phyloP scores from a whole-genome alignment of 2,888 invertebrate genomes.

The Trachelus troglodyta region DNA sequence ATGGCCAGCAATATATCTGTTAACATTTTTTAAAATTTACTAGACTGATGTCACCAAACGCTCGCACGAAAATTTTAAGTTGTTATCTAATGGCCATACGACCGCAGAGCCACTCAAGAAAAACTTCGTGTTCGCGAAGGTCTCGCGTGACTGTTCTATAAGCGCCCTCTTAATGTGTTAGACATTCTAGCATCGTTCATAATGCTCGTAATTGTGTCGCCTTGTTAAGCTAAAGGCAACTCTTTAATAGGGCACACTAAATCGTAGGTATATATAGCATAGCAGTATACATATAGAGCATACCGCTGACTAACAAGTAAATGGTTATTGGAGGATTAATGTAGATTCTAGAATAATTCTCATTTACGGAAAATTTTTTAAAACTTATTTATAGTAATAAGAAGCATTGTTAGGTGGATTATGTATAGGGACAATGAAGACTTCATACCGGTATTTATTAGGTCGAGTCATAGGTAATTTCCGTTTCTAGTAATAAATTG shows the following conservation, averaged over 20 bases:
- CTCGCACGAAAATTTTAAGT: not conserved
- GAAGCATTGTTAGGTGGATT: not conserved
- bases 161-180: not conserved
- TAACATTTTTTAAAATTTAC: not conserved
- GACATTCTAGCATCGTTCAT: not conserved
- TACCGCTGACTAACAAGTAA: not conserved
- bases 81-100: not conserved
- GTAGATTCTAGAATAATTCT: not conserved
- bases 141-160: not conserved
- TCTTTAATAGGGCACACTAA: not conserved
- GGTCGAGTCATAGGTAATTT: too few species aligned
- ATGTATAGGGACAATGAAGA: not conserved
- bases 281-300: not conserved
- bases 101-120: not conserved
- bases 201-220: not conserved
- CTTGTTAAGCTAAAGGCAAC: not conserved
- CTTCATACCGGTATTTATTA: not conserved
- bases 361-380: not conserved
- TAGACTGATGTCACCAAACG: not conserved
- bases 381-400: not conserved
- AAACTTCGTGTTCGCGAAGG: not conserved
- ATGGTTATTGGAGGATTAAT: not conserved
- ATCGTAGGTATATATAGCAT: not conserved
- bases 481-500: too few species aligned
- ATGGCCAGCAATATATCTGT: conserved; percentile 1